A percentile compares a stretch with the other conserved stretches of the same genome.
These are phyloP conservation scores for Myotis pilosus DNA, from an alignment of 2,797 vertebrate species.

Conservation along the genomic window DNA sequence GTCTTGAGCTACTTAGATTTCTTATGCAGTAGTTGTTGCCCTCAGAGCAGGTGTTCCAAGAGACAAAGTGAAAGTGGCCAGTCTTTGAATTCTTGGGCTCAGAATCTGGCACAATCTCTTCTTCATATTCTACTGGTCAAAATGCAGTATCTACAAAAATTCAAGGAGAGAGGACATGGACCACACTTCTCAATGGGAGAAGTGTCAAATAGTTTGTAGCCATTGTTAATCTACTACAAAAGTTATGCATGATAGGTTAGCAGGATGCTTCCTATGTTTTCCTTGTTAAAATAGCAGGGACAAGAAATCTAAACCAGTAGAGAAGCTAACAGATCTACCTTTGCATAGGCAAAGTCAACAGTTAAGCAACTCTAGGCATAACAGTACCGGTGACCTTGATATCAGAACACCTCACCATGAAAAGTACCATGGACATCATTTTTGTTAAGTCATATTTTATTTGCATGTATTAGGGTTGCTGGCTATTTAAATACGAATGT, in stretches of 20 bases:
- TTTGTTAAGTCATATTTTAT: conserved; percentile 30
- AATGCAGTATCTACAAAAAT: conserved; percentile 9
- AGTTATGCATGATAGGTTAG: not conserved
- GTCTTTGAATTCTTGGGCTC: not conserved
- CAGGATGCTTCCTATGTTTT: not conserved
- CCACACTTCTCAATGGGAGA: not conserved
- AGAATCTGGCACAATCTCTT: not conserved
- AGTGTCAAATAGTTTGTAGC: not conserved
- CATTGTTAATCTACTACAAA: conserved; percentile 16
- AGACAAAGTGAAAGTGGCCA: not conserved
- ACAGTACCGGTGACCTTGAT: not conserved
- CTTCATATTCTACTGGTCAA: not conserved
- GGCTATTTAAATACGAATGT: not conserved
- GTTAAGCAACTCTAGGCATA: not conserved
- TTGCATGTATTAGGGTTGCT: not conserved
- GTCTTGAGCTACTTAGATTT: not conserved
- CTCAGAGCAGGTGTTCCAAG: not conserved
- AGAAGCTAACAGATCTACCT: not conserved
- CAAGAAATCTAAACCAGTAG: not conserved
- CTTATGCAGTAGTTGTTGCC: not conserved
- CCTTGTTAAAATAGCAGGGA: not conserved
- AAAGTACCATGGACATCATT: not conserved
- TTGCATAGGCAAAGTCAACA: not conserved
- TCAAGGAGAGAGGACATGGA: not conserved
- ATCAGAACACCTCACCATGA: not conserved